A percentile compares a stretch with the other conserved stretches of the same genome.
Evolutionary conservation across 2,797 vertebrate genomes (phyloP).

Genomic region (Sorex maritimensis): DNA sequence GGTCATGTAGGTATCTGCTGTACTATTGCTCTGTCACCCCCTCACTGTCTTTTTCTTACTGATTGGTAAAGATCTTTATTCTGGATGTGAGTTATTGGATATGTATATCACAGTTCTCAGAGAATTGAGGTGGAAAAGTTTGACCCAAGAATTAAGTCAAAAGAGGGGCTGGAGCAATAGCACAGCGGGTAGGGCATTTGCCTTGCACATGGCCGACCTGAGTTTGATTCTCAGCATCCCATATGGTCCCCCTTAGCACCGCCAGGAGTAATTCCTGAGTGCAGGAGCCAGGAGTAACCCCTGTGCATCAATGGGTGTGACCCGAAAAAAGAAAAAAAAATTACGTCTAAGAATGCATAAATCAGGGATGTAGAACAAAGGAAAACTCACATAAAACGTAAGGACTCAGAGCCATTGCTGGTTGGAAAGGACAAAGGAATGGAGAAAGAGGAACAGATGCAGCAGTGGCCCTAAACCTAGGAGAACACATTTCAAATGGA

Average conservation of each 20-base stretch:
- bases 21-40: neutral
- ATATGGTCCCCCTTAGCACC: too few species aligned
- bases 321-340: too few species aligned
- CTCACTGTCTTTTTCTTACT: constrained; percentile 25
- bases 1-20: too few species aligned
- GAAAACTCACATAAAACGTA: neutral
- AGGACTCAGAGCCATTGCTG: neutral
- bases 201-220: too few species aligned
- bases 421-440: neutral
- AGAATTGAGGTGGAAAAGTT: constrained; percentile 14
- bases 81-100: neutral
- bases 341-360: too few species aligned
- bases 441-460: neutral
- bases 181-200: too few species aligned
- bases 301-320: too few species aligned
- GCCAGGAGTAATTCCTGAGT: too few species aligned
- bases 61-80: constrained; percentile 25
- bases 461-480: neutral
- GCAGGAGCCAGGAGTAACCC: too few species aligned
- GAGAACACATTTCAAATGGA: neutral
- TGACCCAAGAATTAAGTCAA: too few species aligned
- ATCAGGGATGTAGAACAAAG: neutral
- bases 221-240: too few species aligned
- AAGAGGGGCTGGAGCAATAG: too few species aligned
- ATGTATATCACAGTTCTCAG: neutral